Evolutionary conservation across 2,113 vertebrate species (phyloP).

Genomic region (Channa argus): DNA sequence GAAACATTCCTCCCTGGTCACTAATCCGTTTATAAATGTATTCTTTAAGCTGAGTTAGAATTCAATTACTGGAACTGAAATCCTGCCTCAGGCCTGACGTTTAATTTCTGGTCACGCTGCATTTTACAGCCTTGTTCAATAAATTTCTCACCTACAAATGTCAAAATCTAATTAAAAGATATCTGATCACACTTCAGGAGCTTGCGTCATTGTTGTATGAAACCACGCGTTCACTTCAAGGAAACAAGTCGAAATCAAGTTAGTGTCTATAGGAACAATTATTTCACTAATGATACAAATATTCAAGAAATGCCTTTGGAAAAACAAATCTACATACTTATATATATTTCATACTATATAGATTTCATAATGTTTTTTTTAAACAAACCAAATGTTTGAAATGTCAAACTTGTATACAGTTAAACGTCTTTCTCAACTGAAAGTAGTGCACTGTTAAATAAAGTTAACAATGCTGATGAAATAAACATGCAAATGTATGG

Average conservation of each 20-base stretch:
- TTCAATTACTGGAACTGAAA: conserved; percentile 61
- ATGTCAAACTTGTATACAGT: too few relatives aligned
- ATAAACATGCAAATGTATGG: too few relatives aligned
- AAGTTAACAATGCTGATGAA: too few relatives aligned
- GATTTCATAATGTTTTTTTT: too few relatives aligned
- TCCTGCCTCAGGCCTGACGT: conserved; percentile 1
- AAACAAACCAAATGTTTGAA: too few relatives aligned
- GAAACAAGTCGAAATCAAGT: neutral
- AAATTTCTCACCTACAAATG: neutral
- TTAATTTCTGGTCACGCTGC: conserved; percentile 13
- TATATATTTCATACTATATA: too few relatives aligned
- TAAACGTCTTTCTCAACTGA: too few relatives aligned
- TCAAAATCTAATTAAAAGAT: neutral
- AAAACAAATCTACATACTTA: too few relatives aligned
- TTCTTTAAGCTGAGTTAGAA: conserved; percentile 80
- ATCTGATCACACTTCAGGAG: too few relatives aligned
- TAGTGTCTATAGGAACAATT: neutral
- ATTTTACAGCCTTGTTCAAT: conserved; percentile 5
- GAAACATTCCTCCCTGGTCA: conserved; percentile 76
- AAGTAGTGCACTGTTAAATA: too few relatives aligned
- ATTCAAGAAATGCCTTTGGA: too few relatives aligned
- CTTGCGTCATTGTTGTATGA: too few relatives aligned
- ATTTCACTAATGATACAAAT: neutral
- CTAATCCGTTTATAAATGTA: conserved; percentile 82
- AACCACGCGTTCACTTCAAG: neutral